Percentiles rank a stretch among this genome's conserved stretches.
Conservation (phyloP, 2,797 vertebrate genomes). For the Sylvia borin region DNA sequence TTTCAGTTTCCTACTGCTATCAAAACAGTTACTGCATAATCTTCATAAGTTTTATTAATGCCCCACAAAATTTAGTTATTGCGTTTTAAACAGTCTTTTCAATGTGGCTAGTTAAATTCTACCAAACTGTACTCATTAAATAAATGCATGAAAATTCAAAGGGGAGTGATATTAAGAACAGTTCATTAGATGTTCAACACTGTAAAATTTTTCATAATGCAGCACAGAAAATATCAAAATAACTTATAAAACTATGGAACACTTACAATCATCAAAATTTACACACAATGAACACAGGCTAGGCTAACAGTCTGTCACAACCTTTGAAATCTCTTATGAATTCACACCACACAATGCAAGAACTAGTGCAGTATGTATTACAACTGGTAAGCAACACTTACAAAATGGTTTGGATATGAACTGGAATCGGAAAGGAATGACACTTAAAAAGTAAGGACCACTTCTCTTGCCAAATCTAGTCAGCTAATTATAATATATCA, state of each 20-base stretch:
- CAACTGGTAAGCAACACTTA: slow-evolving; percentile 38
- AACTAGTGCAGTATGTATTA: not conserved
- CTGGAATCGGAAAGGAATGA: not conserved
- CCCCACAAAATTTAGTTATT: not conserved
- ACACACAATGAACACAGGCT: not conserved
- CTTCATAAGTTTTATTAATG: not conserved
- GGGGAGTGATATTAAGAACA: not conserved
- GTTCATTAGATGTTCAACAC: not conserved
- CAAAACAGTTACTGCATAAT: not conserved
- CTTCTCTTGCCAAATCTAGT: not conserved
- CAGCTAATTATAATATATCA: not conserved
- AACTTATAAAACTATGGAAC: not conserved
- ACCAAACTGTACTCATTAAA: not conserved
- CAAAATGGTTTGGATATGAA: slow-evolving; percentile 60
- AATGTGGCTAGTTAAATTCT: not conserved
- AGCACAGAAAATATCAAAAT: not conserved
- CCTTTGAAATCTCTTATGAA: not conserved
- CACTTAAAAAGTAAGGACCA: not conserved
- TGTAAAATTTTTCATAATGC: not conserved
- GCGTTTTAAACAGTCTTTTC: slow-evolving; percentile 1
- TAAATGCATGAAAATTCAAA: not conserved
- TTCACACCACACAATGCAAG: slow-evolving; percentile 45
- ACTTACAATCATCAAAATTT: not conserved
- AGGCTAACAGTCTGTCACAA: not conserved
- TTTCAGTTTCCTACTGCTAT: not conserved